Conservation (phyloP, 1,140 invertebrate species). For the Trinorchestia longiramus region DNA sequence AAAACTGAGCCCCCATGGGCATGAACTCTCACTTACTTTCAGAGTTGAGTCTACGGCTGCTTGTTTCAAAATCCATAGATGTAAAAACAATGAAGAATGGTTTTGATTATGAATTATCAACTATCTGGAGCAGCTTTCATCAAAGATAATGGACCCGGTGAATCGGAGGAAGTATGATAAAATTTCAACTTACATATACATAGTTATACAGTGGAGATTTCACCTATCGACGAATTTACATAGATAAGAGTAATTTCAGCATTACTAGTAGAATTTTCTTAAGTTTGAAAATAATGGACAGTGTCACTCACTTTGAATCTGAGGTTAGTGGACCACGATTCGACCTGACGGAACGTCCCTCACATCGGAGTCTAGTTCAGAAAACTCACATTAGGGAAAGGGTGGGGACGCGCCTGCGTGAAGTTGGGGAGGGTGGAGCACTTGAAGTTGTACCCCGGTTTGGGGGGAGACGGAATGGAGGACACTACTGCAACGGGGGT, state of each 20-base stretch:
- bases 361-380: slow-evolving; percentile 30
- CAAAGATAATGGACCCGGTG: neutral
- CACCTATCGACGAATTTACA: neutral
- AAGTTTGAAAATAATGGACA: neutral
- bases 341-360: neutral
- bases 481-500: slow-evolving; percentile 73
- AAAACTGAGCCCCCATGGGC: neutral
- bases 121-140: neutral
- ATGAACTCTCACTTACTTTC: neutral
- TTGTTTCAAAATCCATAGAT: neutral
- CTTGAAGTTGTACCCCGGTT: slow-evolving; percentile 82
- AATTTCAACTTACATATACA: neutral
- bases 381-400: slow-evolving; percentile 37
- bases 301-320: neutral
- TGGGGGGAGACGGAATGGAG: slow-evolving; percentile 74
- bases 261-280: neutral
- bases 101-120: neutral
- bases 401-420: slow-evolving; percentile 25
- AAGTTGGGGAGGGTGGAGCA: slow-evolving; percentile 78
- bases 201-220: neutral
- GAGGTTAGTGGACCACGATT: neutral
- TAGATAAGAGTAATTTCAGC: neutral
- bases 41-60: neutral
- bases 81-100: neutral
- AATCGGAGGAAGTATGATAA: neutral